These are phyloP conservation scores for Agrotis ipsilon DNA, from an alignment of 2,888 invertebrate genomes.

Conservation along the genomic window DNA sequence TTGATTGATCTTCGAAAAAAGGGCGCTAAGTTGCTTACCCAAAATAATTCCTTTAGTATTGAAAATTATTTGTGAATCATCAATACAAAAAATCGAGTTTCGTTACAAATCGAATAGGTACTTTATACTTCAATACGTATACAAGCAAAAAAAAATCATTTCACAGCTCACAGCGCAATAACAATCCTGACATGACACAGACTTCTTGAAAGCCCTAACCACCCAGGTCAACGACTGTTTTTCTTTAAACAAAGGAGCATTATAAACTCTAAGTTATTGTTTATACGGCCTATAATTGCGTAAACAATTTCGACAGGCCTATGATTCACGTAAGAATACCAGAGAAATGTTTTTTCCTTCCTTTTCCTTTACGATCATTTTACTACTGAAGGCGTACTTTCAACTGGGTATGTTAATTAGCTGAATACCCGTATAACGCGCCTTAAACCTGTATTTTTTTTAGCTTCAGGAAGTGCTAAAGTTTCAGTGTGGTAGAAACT, in stretches of 20 bases:
- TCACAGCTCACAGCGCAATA: conserved; percentile 39
- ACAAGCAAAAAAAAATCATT: conserved; percentile 25
- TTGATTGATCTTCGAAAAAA: too few species aligned
- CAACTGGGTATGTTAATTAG: conserved; percentile 53
- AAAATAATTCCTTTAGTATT: too few species aligned
- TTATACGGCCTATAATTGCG: conserved; percentile 39
- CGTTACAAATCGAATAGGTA: conserved; percentile 13
- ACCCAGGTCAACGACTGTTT: conserved; percentile 52
- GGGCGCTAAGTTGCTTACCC: too few species aligned
- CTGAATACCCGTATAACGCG: conserved; percentile 34
- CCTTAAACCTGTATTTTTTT: conserved; percentile 34
- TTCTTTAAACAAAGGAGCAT: conserved; percentile 31
- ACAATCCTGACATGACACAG: conserved; percentile 56
- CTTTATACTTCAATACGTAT: conserved; percentile 2
- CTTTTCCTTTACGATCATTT: conserved; percentile 57
- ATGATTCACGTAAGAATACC: conserved; percentile 45
- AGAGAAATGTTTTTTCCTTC: conserved; percentile 44
- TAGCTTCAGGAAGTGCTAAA: conserved; percentile 6
- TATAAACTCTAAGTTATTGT: conserved; percentile 31
- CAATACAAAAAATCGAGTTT: conserved; percentile 6
- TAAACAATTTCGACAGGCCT: conserved; percentile 43
- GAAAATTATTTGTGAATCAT: neutral
- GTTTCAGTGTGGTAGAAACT: neutral
- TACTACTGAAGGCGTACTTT: conserved; percentile 45
- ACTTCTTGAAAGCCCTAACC: conserved; percentile 57